A percentile compares a stretch with the other conserved stretches of the same genome.
Evolutionary conservation across 2,888 invertebrate species (phyloP).

Genomic region (Polydrusus tereticollis): DNA sequence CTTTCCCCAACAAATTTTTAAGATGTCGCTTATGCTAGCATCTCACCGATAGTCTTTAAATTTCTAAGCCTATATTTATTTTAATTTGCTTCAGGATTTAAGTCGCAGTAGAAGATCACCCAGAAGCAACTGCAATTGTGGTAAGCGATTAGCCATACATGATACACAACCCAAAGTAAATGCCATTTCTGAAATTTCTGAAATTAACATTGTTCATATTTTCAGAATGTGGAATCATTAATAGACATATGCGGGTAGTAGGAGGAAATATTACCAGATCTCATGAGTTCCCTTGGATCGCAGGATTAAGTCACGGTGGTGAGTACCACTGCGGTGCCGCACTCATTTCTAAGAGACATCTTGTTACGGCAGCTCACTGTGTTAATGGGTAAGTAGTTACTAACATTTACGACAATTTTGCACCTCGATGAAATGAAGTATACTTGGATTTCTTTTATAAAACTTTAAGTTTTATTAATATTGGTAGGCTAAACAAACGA

Average conservation of each 20-base stretch:
- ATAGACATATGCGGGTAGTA: slow-evolving; percentile 75
- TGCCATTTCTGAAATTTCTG: neutral
- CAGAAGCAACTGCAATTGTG: slow-evolving; percentile 53
- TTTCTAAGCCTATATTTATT: too few species aligned
- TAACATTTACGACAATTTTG: too few species aligned
- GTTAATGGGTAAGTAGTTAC: slow-evolving; percentile 74
- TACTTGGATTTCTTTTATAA: too few species aligned
- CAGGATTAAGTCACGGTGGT: slow-evolving; percentile 75
- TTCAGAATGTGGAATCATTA: slow-evolving; percentile 73
- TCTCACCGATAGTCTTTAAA: too few species aligned
- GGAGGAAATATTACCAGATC: slow-evolving; percentile 76
- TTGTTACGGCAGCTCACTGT: slow-evolving; percentile 84
- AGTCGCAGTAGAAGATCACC: slow-evolving; percentile 21
- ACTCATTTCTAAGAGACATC: slow-evolving; percentile 77
- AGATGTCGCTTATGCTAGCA: neutral
- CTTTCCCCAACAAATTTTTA: too few species aligned
- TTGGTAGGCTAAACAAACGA: too few species aligned
- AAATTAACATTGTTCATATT: slow-evolving; percentile 12
- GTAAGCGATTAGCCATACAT: slow-evolving; percentile 47
- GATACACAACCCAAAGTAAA: neutral
- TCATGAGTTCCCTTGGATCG: slow-evolving; percentile 84
- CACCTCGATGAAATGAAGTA: too few species aligned
- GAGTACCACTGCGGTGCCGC: slow-evolving; percentile 81
- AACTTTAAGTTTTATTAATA: too few species aligned
- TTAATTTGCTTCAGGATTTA: slow-evolving; percentile 7